Percentiles rank a stretch among this genome's conserved stretches.
phyloP scores from a whole-genome alignment of 37 sponge, comb jelly and placozoan species.

The Ephydatia muelleri region DNA sequence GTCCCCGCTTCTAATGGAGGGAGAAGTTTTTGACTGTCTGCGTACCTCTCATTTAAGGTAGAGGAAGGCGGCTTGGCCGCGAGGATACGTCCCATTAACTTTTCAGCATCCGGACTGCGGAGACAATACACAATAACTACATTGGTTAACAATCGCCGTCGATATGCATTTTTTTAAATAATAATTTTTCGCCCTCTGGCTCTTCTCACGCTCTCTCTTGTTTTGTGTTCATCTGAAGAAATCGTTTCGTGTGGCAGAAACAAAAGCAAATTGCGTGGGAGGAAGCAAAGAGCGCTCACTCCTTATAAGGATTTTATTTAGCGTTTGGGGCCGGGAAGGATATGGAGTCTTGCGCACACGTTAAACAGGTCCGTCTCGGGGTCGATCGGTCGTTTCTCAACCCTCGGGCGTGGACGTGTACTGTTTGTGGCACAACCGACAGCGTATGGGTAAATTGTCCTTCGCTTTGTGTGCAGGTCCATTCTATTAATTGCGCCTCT shows the following conservation, averaged over 20 bases:
- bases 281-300: not conserved
- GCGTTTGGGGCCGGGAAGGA: not conserved
- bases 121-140: no score
- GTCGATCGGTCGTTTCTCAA: constrained; percentile 58
- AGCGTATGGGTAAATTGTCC: constrained; percentile 57
- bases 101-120: no score
- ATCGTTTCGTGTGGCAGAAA: no score
- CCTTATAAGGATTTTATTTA: not conserved
- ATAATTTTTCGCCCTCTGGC: no score
- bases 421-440: constrained; percentile 69
- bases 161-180: no score
- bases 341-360: constrained; percentile 55
- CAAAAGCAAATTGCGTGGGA: not conserved
- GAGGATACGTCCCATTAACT: no score
- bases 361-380: constrained; percentile 34
- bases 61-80: no score
- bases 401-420: constrained; percentile 66
- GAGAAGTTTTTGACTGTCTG: no score
- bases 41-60: no score
- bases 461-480: not conserved
- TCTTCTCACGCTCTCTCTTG: no score
- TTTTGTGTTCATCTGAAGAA: not conserved
- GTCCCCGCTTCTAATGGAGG: no score
- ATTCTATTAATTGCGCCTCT: not conserved
- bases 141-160: no score